Evolutionary conservation across 2,888 invertebrate genomes (phyloP), one percentile per base, ranked within the genome.

Genomic region (Digitonthophagus gazella): DNA sequence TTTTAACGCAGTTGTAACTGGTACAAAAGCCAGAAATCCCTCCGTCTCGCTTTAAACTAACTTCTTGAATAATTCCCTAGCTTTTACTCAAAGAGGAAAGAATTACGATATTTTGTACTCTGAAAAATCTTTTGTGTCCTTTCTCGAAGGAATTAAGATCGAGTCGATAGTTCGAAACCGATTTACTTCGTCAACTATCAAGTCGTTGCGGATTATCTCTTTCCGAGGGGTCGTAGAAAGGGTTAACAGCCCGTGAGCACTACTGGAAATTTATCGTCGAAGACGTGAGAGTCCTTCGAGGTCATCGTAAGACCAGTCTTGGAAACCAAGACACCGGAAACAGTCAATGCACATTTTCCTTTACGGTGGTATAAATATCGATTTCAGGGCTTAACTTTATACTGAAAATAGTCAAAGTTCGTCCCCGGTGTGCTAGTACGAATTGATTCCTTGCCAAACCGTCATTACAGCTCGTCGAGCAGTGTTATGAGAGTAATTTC

Each of bases 161-260:
- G 67, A 67, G 64, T 57, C 64, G 58, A 65, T 68, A 61, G 8
- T 44, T 44, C 28, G 28, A 44, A 44, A 44, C 28, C 28, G 28
- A 44, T 44, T 44, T 44, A 65, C 58, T 68, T 65, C 64, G 28
- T 57, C 19, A 68, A 68, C 64, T 68, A 68, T n/a, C n/a, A n/a
- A 11, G 69, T 67, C 64, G 22, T 71, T 6, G 8, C 28, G 28
- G 28, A 11, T 44, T 44, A 44, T 44, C 1, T 44, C 28, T 44
- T 44, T 44, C 28, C 11, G 28, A 44, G 3, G 28, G 28, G 11
- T 2, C 28, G 11, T 3, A 3, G 28, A 44, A 44, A 44, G 28
- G 28, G 28, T 44, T 44, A 44, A 44, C 28, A 44, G 6, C 28
- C 11, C 8, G 28, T 44, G 11, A 44, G 28, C 11, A 44, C 28